These are phyloP conservation scores for Platichthys stellatus DNA, from an alignment of 2,113 vertebrate genomes.

Conservation along the genomic window DNA sequence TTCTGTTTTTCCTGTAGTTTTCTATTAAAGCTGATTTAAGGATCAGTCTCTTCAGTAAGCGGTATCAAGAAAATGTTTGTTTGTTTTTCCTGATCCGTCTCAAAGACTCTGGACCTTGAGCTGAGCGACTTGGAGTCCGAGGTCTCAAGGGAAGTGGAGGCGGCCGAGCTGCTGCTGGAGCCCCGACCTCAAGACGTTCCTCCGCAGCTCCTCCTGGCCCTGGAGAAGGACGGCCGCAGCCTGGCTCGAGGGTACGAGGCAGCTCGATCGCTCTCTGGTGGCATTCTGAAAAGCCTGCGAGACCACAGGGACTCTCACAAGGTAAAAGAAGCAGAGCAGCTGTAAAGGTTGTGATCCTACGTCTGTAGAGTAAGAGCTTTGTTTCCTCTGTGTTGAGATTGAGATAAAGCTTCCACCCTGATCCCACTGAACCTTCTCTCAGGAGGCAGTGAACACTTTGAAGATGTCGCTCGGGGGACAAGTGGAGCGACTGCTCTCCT, in stretches of 20 bases:
- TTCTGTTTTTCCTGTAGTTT: not conserved
- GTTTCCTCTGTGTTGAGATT: not conserved
- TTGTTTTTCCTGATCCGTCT: constrained; percentile 23
- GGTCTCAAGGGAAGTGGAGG: constrained; percentile 85
- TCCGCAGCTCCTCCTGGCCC: constrained; percentile 87
- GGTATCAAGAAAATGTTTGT: constrained; percentile 27
- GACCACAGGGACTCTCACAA: constrained; percentile 80
- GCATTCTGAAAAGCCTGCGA: constrained; percentile 81
- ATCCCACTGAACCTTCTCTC: not conserved
- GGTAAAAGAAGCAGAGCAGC: constrained; percentile 71
- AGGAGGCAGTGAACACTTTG: constrained; percentile 76
- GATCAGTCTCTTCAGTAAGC: constrained; percentile 29
- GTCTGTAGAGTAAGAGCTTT: not conserved
- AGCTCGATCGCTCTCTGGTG: constrained; percentile 78
- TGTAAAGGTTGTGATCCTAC: not conserved
- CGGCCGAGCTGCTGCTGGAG: constrained; percentile 81
- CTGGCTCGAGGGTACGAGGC: constrained; percentile 88
- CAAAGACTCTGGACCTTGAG: constrained; percentile 88
- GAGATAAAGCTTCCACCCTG: too few species aligned
- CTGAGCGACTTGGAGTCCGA: constrained; percentile 86
- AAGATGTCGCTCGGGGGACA: constrained; percentile 76
- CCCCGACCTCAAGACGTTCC: constrained; percentile 87
- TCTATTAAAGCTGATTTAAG: constrained; percentile 17
- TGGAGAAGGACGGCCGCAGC: constrained; percentile 93
- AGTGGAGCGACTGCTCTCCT: constrained; percentile 83